Evolutionary conservation across 2,888 invertebrate genomes (phyloP).

Genomic region (Hyposoter didymator): DNA sequence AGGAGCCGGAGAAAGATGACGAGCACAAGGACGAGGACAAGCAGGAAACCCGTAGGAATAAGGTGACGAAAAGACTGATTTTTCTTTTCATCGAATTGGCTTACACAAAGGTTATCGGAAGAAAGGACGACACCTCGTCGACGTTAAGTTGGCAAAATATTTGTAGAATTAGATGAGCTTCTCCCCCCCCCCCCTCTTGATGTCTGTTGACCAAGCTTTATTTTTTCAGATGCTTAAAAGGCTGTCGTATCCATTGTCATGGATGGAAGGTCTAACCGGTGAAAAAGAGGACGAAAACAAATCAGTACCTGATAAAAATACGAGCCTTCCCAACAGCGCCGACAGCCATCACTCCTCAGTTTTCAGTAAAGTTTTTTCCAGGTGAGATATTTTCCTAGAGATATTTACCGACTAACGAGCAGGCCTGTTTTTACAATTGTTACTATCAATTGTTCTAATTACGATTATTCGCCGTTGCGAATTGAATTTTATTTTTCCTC

Average conservation of each 20-base stretch:
- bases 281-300: constrained; percentile 88
- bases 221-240: constrained; percentile 93
- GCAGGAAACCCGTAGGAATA: constrained; percentile 89
- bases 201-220: constrained; percentile 10
- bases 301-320: constrained; percentile 86
- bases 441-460: constrained; percentile 61
- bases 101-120: constrained; percentile 15
- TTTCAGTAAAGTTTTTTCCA: constrained; percentile 96
- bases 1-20: constrained; percentile 85
- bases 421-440: constrained; percentile 49
- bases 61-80: constrained; percentile 85
- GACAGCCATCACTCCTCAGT: constrained; percentile 90
- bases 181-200: neutral
- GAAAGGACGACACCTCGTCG: constrained; percentile 7
- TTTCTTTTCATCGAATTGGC: neutral
- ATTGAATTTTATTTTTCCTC: constrained; percentile 43
- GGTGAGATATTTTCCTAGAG: constrained; percentile 85
- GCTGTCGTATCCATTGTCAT: constrained; percentile 95
- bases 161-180: constrained; percentile 1
- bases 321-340: constrained; percentile 87
- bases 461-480: constrained; percentile 68
- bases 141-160: constrained; percentile 18
- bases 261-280: constrained; percentile 95
- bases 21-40: constrained; percentile 85
- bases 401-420: neutral